These are phyloP conservation scores for Hipparchia semele DNA, from an alignment of 2,888 invertebrate species.

Conservation along the genomic window DNA sequence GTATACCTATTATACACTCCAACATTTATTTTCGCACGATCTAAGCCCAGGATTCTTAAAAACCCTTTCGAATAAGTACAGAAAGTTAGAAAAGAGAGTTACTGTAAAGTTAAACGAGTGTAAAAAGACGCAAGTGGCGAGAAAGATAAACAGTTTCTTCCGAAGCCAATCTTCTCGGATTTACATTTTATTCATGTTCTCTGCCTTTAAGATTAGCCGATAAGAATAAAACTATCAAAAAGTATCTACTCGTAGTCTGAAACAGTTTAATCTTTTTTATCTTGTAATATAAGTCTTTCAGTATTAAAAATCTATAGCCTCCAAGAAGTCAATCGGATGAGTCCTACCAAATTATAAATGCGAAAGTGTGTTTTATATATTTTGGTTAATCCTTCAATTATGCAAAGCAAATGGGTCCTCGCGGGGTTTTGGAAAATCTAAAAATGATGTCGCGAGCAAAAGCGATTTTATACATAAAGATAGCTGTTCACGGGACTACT, in stretches of 20 bases:
- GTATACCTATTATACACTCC: no score
- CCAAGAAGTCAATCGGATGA: no score
- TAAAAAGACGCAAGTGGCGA: neutral
- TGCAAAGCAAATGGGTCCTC: no score
- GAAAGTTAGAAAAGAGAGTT: neutral
- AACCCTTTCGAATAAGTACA: neutral
- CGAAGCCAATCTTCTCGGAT: neutral
- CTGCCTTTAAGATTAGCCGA: neutral
- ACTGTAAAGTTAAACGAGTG: neutral
- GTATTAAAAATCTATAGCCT: no score
- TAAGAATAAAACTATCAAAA: slow-evolving; percentile 3
- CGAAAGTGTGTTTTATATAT: no score
- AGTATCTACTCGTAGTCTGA: neutral
- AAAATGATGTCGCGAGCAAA: no score
- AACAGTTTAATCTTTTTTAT: neutral
- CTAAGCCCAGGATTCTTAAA: neutral
- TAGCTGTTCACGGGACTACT: no score
- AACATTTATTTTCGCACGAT: no score
- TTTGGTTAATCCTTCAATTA: no score
- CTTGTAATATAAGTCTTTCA: neutral
- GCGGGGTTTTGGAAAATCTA: no score
- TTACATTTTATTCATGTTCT: slow-evolving; percentile 4
- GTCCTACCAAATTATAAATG: no score
- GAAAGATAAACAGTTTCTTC: slow-evolving; percentile 5
- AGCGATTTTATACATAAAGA: no score